Evolutionary conservation across 2,797 vertebrate species (phyloP).

Genomic region (Taeniopygia guttata): DNA sequence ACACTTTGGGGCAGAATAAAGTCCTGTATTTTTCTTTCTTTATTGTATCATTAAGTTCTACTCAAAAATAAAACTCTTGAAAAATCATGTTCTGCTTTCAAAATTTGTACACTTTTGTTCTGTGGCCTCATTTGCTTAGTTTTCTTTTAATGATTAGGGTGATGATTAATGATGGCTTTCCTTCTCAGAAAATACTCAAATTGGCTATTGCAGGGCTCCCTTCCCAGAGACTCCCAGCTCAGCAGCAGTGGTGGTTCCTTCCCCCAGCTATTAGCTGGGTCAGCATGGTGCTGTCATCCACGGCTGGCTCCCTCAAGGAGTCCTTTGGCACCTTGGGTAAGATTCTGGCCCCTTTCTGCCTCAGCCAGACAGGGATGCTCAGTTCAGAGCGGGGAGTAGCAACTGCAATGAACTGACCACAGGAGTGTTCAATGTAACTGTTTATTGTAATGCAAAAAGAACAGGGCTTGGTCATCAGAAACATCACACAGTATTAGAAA

Average conservation of each 20-base stretch:
- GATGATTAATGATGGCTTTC: neutral
- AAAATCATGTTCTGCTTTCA: neutral
- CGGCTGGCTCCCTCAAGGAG: too few species aligned
- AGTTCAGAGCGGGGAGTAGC: too few species aligned
- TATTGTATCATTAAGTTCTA: conserved; percentile 80
- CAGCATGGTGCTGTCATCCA: neutral
- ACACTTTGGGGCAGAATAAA: conserved; percentile 62
- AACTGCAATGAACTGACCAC: neutral
- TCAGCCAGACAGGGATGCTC: rapidly evolving
- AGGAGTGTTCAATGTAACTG: rapidly evolving
- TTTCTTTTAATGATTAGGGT: neutral
- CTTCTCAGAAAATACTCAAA: neutral
- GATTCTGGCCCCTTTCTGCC: neutral
- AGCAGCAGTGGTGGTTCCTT: neutral
- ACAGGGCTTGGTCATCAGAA: neutral
- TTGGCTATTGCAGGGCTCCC: rapidly evolving
- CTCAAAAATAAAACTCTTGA: conserved; percentile 88
- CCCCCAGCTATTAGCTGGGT: rapidly evolving
- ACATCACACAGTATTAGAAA: neutral
- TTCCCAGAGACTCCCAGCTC: too few species aligned
- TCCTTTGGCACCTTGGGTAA: neutral
- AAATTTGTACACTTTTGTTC: neutral
- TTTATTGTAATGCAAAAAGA: neutral
- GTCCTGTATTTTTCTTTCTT: conserved; percentile 72
- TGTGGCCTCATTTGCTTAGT: neutral